Percentiles rank a stretch among this genome's conserved stretches.
phyloP scores from a whole-genome alignment of 2,797 vertebrate species.

The Percopsis omiscomaycus region DNA sequence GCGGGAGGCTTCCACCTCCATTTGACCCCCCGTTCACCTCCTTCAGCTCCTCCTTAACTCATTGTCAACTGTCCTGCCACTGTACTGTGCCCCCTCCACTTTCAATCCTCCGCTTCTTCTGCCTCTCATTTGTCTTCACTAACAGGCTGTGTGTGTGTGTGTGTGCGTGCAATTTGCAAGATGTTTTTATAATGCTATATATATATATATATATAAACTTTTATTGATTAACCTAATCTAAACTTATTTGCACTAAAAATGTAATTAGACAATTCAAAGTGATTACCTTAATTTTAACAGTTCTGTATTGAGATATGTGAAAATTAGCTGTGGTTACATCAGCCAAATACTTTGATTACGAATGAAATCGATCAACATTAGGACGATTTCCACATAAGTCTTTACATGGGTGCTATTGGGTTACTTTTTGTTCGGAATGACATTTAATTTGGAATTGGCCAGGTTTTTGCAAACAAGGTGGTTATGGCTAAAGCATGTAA shows the following conservation, averaged over 20 bases:
- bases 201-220: background rate
- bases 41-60: conserved; percentile 63
- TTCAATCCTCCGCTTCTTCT: conserved; percentile 59
- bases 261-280: too few species aligned
- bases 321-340: too few species aligned
- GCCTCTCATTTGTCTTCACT: conserved; percentile 59
- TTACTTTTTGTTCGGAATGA: background rate
- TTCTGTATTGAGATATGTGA: too few species aligned
- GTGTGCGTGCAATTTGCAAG: conserved; percentile 10
- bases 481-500: background rate
- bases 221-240: too few species aligned
- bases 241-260: too few species aligned
- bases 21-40: conserved; percentile 72
- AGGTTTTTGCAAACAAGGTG: too few species aligned
- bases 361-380: too few species aligned
- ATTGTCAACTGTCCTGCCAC: conserved; percentile 69
- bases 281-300: too few species aligned
- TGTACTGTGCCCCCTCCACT: conserved; percentile 50
- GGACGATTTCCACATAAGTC: too few species aligned
- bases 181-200: background rate
- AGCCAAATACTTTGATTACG: too few species aligned
- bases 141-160: conserved; percentile 51
- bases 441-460: background rate
- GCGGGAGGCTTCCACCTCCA: conserved; percentile 67
- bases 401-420: too few species aligned